Evolutionary conservation across 1,140 invertebrate species (phyloP).

Genomic region (Sycophila sp.): DNA sequence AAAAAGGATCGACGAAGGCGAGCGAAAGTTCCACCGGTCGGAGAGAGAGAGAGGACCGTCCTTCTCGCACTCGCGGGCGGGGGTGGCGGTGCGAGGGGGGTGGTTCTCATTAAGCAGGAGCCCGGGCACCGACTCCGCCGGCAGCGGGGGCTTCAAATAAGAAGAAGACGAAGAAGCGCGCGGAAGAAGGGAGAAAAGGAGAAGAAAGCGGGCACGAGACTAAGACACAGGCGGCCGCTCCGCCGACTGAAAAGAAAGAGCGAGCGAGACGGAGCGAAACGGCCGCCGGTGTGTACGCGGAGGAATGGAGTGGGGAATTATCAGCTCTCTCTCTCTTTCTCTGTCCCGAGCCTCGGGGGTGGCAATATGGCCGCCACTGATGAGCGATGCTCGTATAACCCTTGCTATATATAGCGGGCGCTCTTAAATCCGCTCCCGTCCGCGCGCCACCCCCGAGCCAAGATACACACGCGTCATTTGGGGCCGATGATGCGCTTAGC

Average conservation of each 20-base stretch:
- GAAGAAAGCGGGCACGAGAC: constrained; percentile 56
- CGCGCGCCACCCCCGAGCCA: neutral
- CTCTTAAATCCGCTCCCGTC: neutral
- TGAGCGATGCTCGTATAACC: constrained; percentile 63
- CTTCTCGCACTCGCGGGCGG: neutral
- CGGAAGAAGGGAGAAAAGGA: constrained; percentile 56
- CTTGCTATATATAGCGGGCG: constrained; percentile 46
- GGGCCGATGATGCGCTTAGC: neutral
- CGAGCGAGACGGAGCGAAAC: neutral
- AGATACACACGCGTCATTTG: neutral
- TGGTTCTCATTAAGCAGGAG: constrained; percentile 67
- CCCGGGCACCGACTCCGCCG: constrained; percentile 53
- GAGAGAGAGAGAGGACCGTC: constrained; percentile 21
- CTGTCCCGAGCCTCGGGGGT: constrained; percentile 38
- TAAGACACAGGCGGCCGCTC: constrained; percentile 47
- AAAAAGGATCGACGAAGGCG: constrained; percentile 30
- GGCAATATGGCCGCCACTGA: constrained; percentile 65
- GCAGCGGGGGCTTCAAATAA: constrained; percentile 59
- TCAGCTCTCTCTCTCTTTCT: constrained; percentile 53
- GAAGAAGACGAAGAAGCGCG: constrained; percentile 46
- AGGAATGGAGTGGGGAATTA: constrained; percentile 50
- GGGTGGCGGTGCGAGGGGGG: constrained; percentile 39
- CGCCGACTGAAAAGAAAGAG: constrained; percentile 33
- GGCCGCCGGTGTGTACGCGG: neutral
- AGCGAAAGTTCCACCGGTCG: constrained; percentile 25